Base-by-base conservation (phyloP, 2,797 vertebrate genomes). In the Notamacropus eugenii region DNA sequence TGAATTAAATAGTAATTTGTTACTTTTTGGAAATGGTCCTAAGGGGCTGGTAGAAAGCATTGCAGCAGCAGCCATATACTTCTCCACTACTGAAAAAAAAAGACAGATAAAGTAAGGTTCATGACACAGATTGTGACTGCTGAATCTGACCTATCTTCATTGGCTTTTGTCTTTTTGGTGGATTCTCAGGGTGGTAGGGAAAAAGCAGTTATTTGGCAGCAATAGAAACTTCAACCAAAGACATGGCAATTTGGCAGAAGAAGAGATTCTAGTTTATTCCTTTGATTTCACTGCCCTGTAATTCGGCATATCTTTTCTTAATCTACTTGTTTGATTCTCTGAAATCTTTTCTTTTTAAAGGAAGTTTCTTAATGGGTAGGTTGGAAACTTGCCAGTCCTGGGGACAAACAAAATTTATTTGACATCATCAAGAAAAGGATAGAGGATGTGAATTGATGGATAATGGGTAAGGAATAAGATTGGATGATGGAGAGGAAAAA, bases 41-140 rank as follows among this genome's bases (percentile, higher is more conserved):
- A 90, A 94, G 57, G 93, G 46, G 87, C 74, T 54, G 95, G 93
- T 93, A 93, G 96, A 98, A 97, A 97, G 58, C n/a, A 16, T 91
- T 46, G 94, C 93, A 34, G 95, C 96, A 98, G 97, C 97, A 97
- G 97, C 92, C 98, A 98, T 98, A 98, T 97, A 98, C 91, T 99
- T 99, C 98, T 99, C 98, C 98, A 98, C 98, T 99, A 97, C 97
- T 5, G 24, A 94, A 90, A 96, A 95, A 67, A 90, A 91, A 67
- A 96, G 57, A 52, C 74, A 90, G 93, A 19, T 96, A 97, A 96
- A 90, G 90, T 93, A 95, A 94, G 92, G 9, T 52, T 91, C 96
- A 96, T 96, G 95, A 97, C 57, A 96, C 94, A 97, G 91, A 92
- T 93, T 54, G 46, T 96, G 96, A 91, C 94, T 98, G 93, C 92